These are phyloP conservation scores for Anagyrus pseudococci DNA, from an alignment of 2,888 invertebrate genomes.

Conservation along the genomic window DNA sequence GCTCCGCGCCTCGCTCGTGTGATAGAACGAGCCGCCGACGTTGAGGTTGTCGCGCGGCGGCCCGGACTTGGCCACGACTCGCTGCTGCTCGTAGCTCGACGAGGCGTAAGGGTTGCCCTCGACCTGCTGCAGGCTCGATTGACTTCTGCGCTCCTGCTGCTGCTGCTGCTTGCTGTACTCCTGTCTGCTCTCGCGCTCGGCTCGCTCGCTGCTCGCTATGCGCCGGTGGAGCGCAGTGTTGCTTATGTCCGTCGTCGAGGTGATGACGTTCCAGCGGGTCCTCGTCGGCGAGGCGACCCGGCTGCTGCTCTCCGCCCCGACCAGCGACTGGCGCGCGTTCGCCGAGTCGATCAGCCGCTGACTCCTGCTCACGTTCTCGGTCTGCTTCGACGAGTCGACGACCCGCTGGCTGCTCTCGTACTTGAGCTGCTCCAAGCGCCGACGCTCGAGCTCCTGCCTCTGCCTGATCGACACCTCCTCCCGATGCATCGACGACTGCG, in stretches of 20 bases:
- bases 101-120: slow-evolving; percentile 68
- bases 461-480: slow-evolving; percentile 42
- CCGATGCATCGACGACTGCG: slow-evolving; percentile 41
- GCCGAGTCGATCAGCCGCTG: slow-evolving; percentile 43
- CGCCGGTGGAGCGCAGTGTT: slow-evolving; percentile 75
- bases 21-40: slow-evolving; percentile 75
- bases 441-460: slow-evolving; percentile 27
- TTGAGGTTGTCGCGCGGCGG: slow-evolving; percentile 68
- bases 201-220: slow-evolving; percentile 26
- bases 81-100: slow-evolving; percentile 67
- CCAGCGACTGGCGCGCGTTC: slow-evolving; percentile 36
- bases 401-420: slow-evolving; percentile 46
- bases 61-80: slow-evolving; percentile 58
- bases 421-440: slow-evolving; percentile 51
- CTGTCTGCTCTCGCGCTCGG: slow-evolving; percentile 2
- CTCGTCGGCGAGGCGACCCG: slow-evolving; percentile 47
- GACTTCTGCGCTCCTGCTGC: slow-evolving; percentile 55
- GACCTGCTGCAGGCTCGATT: slow-evolving; percentile 77
- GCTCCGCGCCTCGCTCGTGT: slow-evolving; percentile 69
- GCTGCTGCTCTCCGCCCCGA: slow-evolving; percentile 49
- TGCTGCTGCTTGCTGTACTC: not conserved
- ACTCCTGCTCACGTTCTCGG: slow-evolving; percentile 51
- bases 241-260: slow-evolving; percentile 73
- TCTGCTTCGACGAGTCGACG: slow-evolving; percentile 43
- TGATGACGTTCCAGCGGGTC: slow-evolving; percentile 73